phyloP scores from a whole-genome alignment of 2,888 invertebrate genomes.

The Trichogramma evanescens region DNA sequence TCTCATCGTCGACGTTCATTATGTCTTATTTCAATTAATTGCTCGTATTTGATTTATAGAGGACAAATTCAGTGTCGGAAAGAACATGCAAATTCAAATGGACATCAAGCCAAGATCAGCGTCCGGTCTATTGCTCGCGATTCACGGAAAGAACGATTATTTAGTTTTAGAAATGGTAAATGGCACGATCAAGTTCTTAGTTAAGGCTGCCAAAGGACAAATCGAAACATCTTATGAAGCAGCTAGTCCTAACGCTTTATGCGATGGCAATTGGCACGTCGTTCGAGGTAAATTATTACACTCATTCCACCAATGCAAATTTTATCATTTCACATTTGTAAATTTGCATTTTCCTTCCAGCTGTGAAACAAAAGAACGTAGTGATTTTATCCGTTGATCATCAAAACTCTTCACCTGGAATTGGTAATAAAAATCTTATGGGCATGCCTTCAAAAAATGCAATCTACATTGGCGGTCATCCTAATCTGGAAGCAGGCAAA shows the following conservation, averaged over 20 bases:
- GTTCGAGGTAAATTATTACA: slow-evolving; percentile 58
- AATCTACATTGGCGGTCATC: slow-evolving; percentile 86
- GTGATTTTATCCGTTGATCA: slow-evolving; percentile 83
- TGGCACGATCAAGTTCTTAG: slow-evolving; percentile 75
- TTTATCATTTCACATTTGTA: background rate
- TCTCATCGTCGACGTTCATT: background rate
- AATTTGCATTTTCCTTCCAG: slow-evolving; percentile 46
- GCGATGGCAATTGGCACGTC: slow-evolving; percentile 93
- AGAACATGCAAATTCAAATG: slow-evolving; percentile 70
- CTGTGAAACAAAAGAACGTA: slow-evolving; percentile 83
- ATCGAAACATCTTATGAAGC: slow-evolving; percentile 67
- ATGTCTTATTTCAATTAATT: background rate
- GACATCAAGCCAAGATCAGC: slow-evolving; percentile 80
- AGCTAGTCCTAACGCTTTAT: slow-evolving; percentile 63
- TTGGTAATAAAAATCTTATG: slow-evolving; percentile 57
- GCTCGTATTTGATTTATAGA: slow-evolving; percentile 43
- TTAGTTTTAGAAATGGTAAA: slow-evolving; percentile 81
- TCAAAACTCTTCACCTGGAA: slow-evolving; percentile 64
- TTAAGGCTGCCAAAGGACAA: slow-evolving; percentile 76
- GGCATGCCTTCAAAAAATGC: slow-evolving; percentile 77
- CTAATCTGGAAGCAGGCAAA: slow-evolving; percentile 38
- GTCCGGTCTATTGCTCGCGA: slow-evolving; percentile 78
- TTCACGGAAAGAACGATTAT: slow-evolving; percentile 73
- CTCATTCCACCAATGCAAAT: background rate
- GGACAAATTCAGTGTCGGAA: slow-evolving; percentile 73